Evolutionary conservation across 2,113 vertebrate species (phyloP).

Genomic region (Datnioides undecimradiatus): DNA sequence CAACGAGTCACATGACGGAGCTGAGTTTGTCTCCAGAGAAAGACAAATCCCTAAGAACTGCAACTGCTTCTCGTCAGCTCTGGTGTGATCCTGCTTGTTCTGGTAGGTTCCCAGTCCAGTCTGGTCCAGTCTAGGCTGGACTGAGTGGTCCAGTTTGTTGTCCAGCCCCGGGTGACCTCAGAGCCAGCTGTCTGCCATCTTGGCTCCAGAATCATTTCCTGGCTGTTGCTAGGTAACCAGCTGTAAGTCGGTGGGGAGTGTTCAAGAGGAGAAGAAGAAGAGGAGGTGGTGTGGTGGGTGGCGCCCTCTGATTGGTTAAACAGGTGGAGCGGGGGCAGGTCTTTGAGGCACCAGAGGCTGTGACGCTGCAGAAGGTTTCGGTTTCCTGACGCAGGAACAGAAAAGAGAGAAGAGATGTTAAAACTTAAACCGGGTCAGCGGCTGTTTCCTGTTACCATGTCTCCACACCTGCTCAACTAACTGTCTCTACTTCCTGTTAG

Average conservation of each 20-base stretch:
- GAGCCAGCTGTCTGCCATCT: background rate
- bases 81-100: slow-evolving; percentile 5
- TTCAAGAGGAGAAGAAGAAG: slow-evolving; percentile 2
- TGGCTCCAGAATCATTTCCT: background rate
- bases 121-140: background rate
- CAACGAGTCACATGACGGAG: too few relatives aligned
- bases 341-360: slow-evolving; percentile 84
- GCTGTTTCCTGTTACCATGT: too few relatives aligned
- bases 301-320: slow-evolving; percentile 68
- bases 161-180: background rate
- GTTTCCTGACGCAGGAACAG: slow-evolving; percentile 65
- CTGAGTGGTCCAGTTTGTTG: background rate
- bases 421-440: background rate
- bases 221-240: slow-evolving; percentile 33
- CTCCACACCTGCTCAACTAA: background rate
- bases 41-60: background rate
- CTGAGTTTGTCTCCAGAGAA: slow-evolving; percentile 2
- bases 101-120: background rate
- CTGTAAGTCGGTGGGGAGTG: slow-evolving; percentile 2
- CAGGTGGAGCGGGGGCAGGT: slow-evolving; percentile 82
- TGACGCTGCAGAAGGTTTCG: slow-evolving; percentile 71
- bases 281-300: background rate
- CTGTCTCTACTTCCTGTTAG: background rate
- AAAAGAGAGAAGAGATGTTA: background rate
- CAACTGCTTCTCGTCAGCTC: background rate